These are phyloP conservation scores for Telmatherina bonti DNA, from an alignment of 2,797 vertebrate species.

Conservation along the genomic window DNA sequence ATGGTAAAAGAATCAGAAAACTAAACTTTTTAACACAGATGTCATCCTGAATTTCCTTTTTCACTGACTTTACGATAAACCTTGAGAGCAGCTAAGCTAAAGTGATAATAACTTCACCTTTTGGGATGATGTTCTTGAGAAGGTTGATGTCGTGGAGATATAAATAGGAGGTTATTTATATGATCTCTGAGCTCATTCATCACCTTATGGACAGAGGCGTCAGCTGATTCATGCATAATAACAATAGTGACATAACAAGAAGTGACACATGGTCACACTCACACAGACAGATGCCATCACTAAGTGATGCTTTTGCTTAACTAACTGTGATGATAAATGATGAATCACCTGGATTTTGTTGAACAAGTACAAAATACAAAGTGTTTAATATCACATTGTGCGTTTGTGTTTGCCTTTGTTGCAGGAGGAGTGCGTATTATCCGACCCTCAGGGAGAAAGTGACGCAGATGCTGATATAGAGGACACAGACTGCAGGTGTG, in stretches of 20 bases:
- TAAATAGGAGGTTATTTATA: conserved; percentile 14
- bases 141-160: not conserved
- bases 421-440: conserved; percentile 82
- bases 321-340: conserved; percentile 17
- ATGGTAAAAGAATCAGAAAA: too few species aligned
- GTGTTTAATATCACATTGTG: not conserved
- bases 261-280: conserved; percentile 44
- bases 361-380: not conserved
- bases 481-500: conserved; percentile 84
- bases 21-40: too few species aligned
- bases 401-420: not conserved
- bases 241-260: conserved; percentile 24
- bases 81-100: not conserved
- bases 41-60: not conserved
- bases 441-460: conserved; percentile 85
- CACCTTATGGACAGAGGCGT: conserved; percentile 32
- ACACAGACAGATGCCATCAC: conserved; percentile 31
- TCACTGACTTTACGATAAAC: not conserved
- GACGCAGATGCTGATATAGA: conserved; percentile 86
- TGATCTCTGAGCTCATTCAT: conserved; percentile 38
- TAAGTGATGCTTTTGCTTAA: conserved; percentile 25
- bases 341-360: conserved; percentile 51
- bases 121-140: not conserved
- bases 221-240: conserved; percentile 47
- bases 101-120: not conserved